Evolutionary conservation across 2,888 invertebrate species (phyloP).

Genomic region (Pterobdella sp.): DNA sequence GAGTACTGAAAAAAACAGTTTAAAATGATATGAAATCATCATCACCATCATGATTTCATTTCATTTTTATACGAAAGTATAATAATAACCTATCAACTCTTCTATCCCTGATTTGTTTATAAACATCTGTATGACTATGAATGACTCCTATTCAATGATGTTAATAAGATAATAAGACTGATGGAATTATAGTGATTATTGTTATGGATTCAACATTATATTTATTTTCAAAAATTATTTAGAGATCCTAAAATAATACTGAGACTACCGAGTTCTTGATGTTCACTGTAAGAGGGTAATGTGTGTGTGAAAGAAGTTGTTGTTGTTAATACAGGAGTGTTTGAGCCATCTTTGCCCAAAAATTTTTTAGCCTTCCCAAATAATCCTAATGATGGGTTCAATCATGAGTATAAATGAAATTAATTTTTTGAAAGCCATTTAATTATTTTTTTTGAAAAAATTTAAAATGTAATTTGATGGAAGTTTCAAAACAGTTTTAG

Average conservation of each 20-base stretch:
- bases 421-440: conserved; percentile 8
- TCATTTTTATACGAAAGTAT: too few relatives aligned
- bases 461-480: not conserved
- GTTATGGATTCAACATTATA: too few relatives aligned
- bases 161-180: too few relatives aligned
- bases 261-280: conserved; percentile 59
- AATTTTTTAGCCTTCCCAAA: conserved; percentile 77
- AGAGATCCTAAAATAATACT: too few relatives aligned
- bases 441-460: not conserved
- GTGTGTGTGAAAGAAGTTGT: not conserved
- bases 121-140: conserved; percentile 65
- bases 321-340: conserved; percentile 24
- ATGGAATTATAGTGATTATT: too few relatives aligned
- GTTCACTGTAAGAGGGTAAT: conserved; percentile 53
- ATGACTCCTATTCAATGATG: conserved; percentile 54
- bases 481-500: not conserved
- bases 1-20: too few relatives aligned
- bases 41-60: too few relatives aligned
- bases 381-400: conserved; percentile 46
- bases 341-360: conserved; percentile 60
- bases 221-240: too few relatives aligned
- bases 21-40: too few relatives aligned
- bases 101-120: conserved; percentile 62
- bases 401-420: not conserved
- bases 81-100: conserved; percentile 75